Percentiles rank a stretch among this genome's conserved stretches.
Conservation (phyloP, 2,888 invertebrate genomes). For the Polietes domitor region DNA sequence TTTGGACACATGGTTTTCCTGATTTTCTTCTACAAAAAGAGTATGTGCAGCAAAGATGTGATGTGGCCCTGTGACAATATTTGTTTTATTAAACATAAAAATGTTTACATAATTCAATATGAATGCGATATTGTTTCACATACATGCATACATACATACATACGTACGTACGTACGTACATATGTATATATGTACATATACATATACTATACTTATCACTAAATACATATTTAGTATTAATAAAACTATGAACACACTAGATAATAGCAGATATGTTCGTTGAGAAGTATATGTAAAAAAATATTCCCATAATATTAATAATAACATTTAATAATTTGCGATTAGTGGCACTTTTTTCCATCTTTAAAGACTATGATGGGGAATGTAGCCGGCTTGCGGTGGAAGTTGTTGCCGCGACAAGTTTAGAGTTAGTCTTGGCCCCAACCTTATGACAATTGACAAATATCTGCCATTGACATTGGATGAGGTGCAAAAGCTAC, state of each 20-base stretch:
- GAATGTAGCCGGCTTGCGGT: no score
- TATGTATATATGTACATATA: conserved; percentile 49
- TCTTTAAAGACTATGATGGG: no score
- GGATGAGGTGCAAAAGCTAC: no score
- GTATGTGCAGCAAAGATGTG: neutral
- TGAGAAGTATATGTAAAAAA: neutral
- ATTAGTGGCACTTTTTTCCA: neutral
- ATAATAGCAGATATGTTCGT: conserved; percentile 42
- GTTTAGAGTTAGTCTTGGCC: no score
- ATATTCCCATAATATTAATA: neutral
- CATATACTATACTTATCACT: conserved; percentile 22
- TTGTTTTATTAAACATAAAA: conserved; percentile 4
- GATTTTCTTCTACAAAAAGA: neutral
- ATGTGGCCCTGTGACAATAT: neutral
- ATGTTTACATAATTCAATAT: conserved; percentile 26
- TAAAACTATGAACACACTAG: neutral
- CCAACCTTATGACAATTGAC: no score
- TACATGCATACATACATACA: conserved; percentile 44
- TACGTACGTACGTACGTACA: neutral
- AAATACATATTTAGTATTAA: conserved; percentile 1
- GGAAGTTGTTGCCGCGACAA: no score
- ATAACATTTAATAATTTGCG: neutral
- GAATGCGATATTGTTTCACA: conserved; percentile 17
- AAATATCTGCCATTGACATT: no score
- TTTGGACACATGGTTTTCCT: neutral